Conservation (phyloP, 2,797 vertebrate species). For the Danio aesculapii region DNA sequence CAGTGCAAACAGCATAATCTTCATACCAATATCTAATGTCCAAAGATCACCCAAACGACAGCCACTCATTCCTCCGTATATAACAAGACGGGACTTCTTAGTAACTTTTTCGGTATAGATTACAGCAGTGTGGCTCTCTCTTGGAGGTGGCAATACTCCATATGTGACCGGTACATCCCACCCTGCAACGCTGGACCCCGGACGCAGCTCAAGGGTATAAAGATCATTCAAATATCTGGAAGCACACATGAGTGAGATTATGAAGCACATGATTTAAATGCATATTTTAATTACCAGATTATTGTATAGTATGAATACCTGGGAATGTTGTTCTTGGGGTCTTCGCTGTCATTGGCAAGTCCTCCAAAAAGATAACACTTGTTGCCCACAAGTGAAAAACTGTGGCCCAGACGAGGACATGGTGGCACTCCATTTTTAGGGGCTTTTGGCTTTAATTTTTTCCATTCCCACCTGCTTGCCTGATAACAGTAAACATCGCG, state of each 20-base stretch:
- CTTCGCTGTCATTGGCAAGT: conserved; percentile 94
- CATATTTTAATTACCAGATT: background rate
- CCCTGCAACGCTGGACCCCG: conserved; percentile 90
- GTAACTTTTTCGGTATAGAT: conserved; percentile 92
- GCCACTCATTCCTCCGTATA: conserved; percentile 96
- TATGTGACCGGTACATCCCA: conserved; percentile 98
- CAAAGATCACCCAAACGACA: conserved; percentile 94
- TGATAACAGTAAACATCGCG: conserved; percentile 62
- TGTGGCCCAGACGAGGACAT: conserved; percentile 94
- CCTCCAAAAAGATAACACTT: conserved; percentile 97
- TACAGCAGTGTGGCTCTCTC: conserved; percentile 95
- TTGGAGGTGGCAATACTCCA: conserved; percentile 90
- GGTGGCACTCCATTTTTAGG: conserved; percentile 95
- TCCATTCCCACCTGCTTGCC: conserved; percentile 98
- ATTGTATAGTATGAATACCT: conserved; percentile 73
- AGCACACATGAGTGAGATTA: background rate
- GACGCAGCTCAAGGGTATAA: conserved; percentile 92
- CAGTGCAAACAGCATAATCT: conserved; percentile 56
- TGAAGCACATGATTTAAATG: background rate
- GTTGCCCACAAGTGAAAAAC: conserved; percentile 95
- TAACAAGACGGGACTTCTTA: conserved; percentile 90
- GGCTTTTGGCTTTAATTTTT: conserved; percentile 94
- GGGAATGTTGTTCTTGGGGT: conserved; percentile 98
- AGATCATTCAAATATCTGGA: conserved; percentile 94
- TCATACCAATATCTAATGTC: conserved; percentile 92